Base-by-base conservation (phyloP, 2,113 vertebrate species). In the Cyphomyrus discorhynchus region DNA sequence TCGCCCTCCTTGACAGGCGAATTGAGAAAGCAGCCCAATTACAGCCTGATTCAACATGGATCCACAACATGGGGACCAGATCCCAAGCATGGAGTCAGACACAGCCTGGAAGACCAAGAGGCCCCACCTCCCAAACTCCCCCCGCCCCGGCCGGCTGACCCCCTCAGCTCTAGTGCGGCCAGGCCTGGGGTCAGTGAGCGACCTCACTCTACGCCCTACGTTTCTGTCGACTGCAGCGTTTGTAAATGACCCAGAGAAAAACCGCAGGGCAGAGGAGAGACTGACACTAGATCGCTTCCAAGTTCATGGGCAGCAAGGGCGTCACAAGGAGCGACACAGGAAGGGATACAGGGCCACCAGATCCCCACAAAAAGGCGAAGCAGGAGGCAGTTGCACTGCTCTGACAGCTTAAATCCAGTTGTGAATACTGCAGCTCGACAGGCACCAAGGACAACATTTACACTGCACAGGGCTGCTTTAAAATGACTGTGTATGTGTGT, bases 391-490 rank as follows among this genome's bases (percentile, higher is more conserved):
- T 91, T 62, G 88, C 86, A 84, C 90, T n/a, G 62, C 56, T 88
- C 89, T 88, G 82, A 86, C 58, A 74, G 85, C 50, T 90, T 95
- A 95, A 95, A 94, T 90, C 85, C 95, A 96, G 95, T 94, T 96
- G 95, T 93, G 90, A 47, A 86, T 93, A 91, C 92, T 94, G 92
- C 92, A 93, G 93, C 94, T 95, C 94, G 90, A 92, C 88, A 88
- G 90, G 93, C 90, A 86, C 91, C 93, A 95, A 93, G 90, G 94
- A 94, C 90, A 95, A 94, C 27, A 77, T 90, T 93, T 90, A 93
- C 91, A 87, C 90, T 92, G 86, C 53, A 91, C 88, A 35, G 90
- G 90, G 74, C 39, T 89, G 92, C 92, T 96, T 95, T 94, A 95
- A 95, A 42, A 42, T 42, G 39, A 42, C 1, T 35, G 31, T 35